Conservation (phyloP, 1,140 invertebrate species). For the Macrobrachium rosenbergii region DNA sequence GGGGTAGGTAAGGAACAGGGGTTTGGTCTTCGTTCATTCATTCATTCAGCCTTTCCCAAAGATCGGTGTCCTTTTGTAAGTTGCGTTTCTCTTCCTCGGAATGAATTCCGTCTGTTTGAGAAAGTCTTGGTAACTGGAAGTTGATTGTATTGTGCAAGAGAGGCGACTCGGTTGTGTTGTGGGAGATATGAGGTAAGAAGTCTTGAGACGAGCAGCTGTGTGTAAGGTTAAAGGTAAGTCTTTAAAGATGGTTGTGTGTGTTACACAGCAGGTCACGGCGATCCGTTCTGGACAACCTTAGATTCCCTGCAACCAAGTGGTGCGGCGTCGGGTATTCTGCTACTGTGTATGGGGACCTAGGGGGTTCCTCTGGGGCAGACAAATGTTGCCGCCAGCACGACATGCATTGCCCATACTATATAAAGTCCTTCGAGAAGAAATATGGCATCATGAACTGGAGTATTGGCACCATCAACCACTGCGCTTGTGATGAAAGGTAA, state of each 20-base stretch:
- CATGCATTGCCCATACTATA: constrained; percentile 83
- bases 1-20: neutral
- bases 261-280: constrained; percentile 71
- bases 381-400: constrained; percentile 88
- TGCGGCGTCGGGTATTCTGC: constrained; percentile 86
- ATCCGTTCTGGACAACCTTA: constrained; percentile 76
- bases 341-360: constrained; percentile 81
- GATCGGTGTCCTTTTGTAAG: no score
- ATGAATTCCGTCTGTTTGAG: no score
- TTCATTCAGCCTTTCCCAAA: no score
- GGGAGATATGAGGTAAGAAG: neutral
- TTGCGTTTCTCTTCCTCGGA: no score
- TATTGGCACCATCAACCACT: constrained; percentile 88
- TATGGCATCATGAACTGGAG: constrained; percentile 88
- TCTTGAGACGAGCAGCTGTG: neutral
- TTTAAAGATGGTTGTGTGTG: neutral
- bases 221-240: neutral
- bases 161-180: neutral
- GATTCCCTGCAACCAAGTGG: constrained; percentile 88
- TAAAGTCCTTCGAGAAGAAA: constrained; percentile 81
- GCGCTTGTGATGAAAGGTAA: constrained; percentile 89
- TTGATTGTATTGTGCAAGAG: neutral
- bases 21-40: neutral
- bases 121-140: no score
- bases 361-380: constrained; percentile 82